phyloP scores from a whole-genome alignment of 2,113 vertebrate species.

The Oryzias melastigma region DNA sequence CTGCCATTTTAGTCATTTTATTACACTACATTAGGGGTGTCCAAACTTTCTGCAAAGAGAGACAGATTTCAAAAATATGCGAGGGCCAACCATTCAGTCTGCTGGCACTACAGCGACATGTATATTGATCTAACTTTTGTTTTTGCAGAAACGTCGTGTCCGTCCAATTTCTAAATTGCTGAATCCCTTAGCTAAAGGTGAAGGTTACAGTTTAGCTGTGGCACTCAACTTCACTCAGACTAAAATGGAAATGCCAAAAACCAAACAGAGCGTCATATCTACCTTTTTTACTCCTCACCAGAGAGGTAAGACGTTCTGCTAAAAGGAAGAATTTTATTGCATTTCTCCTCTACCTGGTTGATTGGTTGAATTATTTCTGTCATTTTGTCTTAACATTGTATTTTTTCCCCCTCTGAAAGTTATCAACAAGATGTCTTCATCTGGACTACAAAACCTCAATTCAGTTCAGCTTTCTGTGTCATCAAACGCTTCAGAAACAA shows the following conservation, averaged over 20 bases:
- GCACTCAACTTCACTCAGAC: constrained; percentile 79
- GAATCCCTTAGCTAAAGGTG: constrained; percentile 57
- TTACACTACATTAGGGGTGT: too few relatives aligned
- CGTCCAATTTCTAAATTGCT: constrained; percentile 73
- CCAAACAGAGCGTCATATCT: constrained; percentile 76
- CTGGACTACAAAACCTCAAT: constrained; percentile 29
- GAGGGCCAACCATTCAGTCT: too few relatives aligned
- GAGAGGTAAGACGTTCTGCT: constrained; percentile 46
- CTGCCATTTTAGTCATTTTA: too few relatives aligned
- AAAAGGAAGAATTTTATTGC: not conserved
- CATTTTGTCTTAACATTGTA: constrained; percentile 5
- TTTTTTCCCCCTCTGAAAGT: constrained; percentile 35
- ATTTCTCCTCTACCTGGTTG: not conserved
- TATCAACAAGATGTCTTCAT: constrained; percentile 44
- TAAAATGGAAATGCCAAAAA: constrained; percentile 70
- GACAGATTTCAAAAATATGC: too few relatives aligned
- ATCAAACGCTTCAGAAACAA: constrained; percentile 21
- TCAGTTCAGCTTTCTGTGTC: constrained; percentile 1
- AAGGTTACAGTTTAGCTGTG: constrained; percentile 69
- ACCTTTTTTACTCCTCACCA: constrained; percentile 63
- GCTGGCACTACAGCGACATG: too few relatives aligned
- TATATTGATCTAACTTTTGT: not conserved
- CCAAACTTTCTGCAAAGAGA: too few relatives aligned
- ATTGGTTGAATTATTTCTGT: not conserved
- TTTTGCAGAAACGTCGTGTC: constrained; percentile 51